phyloP scores from a whole-genome alignment of 2,888 invertebrate species.

The Toxonevra muliebris region DNA sequence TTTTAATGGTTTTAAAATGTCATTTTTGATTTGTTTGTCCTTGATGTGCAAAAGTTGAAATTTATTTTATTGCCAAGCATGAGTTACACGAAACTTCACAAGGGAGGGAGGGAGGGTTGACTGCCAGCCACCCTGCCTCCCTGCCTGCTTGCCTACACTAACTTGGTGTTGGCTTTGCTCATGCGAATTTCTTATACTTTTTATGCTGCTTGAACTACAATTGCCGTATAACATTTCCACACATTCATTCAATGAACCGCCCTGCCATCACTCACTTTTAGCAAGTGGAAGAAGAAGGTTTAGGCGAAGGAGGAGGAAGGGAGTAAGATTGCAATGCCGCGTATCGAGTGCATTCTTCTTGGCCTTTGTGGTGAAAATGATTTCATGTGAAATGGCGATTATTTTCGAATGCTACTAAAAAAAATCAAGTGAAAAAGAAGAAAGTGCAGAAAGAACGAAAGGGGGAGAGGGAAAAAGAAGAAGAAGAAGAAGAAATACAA shows the following conservation, averaged over 20 bases:
- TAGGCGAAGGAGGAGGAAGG: too few species aligned
- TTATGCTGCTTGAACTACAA: background rate
- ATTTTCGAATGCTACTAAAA: conserved; percentile 45
- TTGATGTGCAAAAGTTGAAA: conserved; percentile 49
- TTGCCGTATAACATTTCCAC: background rate
- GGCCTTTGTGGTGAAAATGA: conserved; percentile 50
- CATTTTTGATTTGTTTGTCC: conserved; percentile 55
- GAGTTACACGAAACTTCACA: background rate
- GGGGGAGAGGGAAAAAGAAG: background rate
- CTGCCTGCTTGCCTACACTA: too few species aligned
- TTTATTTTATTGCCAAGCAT: conserved; percentile 43
- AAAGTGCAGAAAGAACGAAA: background rate
- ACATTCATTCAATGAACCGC: background rate
- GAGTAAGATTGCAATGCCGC: background rate
- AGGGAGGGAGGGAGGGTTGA: too few species aligned
- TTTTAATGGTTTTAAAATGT: conserved; percentile 40
- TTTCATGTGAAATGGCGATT: conserved; percentile 65
- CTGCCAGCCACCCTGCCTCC: too few species aligned
- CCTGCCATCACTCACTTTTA: conserved; percentile 7
- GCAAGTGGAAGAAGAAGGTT: too few species aligned
- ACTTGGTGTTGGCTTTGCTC: too few species aligned
- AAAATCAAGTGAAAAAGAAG: background rate
- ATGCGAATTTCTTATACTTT: too few species aligned
- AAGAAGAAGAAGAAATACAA: too few species aligned
- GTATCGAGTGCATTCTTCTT: background rate